phyloP scores from a whole-genome alignment of 2,888 invertebrate genomes.

The Terebella lapidaria region DNA sequence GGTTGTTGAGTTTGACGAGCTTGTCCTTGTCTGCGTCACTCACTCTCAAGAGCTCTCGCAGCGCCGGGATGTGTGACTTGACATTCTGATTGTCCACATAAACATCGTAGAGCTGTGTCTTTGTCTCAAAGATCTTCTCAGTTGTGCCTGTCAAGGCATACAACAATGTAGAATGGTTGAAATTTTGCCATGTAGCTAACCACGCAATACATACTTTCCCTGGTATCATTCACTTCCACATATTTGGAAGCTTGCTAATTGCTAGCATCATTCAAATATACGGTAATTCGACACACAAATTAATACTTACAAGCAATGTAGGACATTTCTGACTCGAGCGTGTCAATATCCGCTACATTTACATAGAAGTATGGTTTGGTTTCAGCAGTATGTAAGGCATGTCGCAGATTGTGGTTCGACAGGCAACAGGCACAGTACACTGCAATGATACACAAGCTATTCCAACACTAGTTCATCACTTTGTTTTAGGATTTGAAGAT shows the following conservation, averaged over 20 bases:
- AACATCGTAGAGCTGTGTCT: constrained; percentile 51
- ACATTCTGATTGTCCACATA: constrained; percentile 53
- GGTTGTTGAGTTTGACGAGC: constrained; percentile 46
- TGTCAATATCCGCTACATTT: constrained; percentile 54
- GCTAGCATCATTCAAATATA: no score
- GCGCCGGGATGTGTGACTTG: constrained; percentile 35
- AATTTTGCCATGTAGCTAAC: no score
- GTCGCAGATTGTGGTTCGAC: constrained; percentile 44
- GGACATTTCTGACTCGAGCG: constrained; percentile 47
- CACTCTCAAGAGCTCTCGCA: constrained; percentile 47
- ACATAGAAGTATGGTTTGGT: constrained; percentile 52
- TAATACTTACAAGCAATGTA: constrained; percentile 52
- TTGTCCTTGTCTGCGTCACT: constrained; percentile 51
- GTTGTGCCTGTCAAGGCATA: constrained; percentile 52
- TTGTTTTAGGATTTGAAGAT: no score
- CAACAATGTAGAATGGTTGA: constrained; percentile 2
- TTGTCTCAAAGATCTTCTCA: constrained; percentile 55
- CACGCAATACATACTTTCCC: no score
- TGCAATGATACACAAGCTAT: constrained; percentile 22
- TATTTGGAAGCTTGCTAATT: no score
- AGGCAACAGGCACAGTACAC: constrained; percentile 53
- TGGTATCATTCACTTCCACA: no score
- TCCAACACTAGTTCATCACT: no score
- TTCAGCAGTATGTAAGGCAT: constrained; percentile 31
- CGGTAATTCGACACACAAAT: no score